Base-by-base conservation (phyloP, 2,888 invertebrate species). In the Synanthedon vespiformis region DNA sequence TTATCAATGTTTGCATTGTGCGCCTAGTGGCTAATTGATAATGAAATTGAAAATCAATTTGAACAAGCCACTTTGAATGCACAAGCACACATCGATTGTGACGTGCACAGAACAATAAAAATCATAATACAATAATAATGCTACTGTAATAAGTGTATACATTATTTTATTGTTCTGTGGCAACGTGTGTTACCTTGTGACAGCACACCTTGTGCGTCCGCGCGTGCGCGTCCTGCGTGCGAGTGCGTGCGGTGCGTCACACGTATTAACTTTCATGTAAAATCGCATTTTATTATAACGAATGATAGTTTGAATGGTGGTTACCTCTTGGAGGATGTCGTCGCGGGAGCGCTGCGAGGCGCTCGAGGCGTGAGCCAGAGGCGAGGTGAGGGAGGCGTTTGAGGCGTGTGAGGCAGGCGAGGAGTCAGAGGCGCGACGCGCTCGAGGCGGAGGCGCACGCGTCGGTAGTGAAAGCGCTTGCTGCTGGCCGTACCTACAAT, bases 161-260 rank as follows among this genome's bases (percentile, higher is more conserved):
- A 4, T n/a, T 8, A 27, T 27, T 34, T 34, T 34, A 34, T 2
- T 34, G 10, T 10, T 10, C 34, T 34, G 34, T 34, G 34, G 34
- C 2, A 10, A 34, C 34, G 10, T 34, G 34, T 34, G 2, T 34
- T 34, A 90, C 90, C 90, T 90, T 89, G 61, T 80, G 78, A 72
- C 89, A 88, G 88, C 89, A 88, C 70, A 88, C 78, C 77, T 82
- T 89, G 34, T 34, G 34, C 34, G 34, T 34, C 34, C 34, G 34
- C 34, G 34, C 34, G 34, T 34, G 34, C 34, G 6, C 34, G 34
- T 34, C 34, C 34, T 44, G 14, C 44, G 44, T 14, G 44, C 44
- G 44, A 44, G 44, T 12, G 44, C 44, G 44, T 14, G 44, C 44
- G 44, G 44, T 44, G 44, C 44, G 44, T 34, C 34, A 34, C 34